These are phyloP conservation scores for Agapostemon virescens DNA, from an alignment of 2,888 invertebrate species.

Conservation along the genomic window DNA sequence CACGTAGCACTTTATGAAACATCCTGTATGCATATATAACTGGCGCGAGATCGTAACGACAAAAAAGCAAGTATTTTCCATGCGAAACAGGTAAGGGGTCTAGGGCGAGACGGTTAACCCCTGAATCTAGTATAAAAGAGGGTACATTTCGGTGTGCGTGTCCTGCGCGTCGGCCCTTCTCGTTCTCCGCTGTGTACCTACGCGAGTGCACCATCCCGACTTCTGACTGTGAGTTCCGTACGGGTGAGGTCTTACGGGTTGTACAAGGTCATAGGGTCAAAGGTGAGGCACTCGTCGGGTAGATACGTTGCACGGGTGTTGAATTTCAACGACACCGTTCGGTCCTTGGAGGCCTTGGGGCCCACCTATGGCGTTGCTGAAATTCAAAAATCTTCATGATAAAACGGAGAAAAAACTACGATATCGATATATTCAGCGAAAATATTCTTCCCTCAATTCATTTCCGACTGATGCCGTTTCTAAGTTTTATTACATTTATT, in stretches of 20 bases:
- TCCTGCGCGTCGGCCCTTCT: neutral
- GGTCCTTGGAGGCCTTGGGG: conserved; percentile 62
- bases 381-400: conserved; percentile 58
- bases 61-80: conserved; percentile 60
- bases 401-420: no score
- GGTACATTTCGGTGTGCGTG: conserved; percentile 1
- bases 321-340: conserved; percentile 63
- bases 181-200: neutral
- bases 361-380: conserved; percentile 36
- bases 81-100: conserved; percentile 50
- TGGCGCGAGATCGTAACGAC: conserved; percentile 38
- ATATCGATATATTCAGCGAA: neutral
- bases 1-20: conserved; percentile 35
- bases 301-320: conserved; percentile 68
- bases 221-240: conserved; percentile 1
- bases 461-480: neutral
- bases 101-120: conserved; percentile 60
- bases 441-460: conserved; percentile 7
- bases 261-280: conserved; percentile 66
- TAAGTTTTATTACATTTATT: neutral
- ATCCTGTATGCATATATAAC: conserved; percentile 28
- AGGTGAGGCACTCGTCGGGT: conserved; percentile 66
- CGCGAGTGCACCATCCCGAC: neutral
- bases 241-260: conserved; percentile 54
- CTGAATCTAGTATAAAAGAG: conserved; percentile 65